Evolutionary conservation across 2,888 invertebrate genomes (phyloP).

Genomic region (Scaptomyza cyrtandrae): DNA sequence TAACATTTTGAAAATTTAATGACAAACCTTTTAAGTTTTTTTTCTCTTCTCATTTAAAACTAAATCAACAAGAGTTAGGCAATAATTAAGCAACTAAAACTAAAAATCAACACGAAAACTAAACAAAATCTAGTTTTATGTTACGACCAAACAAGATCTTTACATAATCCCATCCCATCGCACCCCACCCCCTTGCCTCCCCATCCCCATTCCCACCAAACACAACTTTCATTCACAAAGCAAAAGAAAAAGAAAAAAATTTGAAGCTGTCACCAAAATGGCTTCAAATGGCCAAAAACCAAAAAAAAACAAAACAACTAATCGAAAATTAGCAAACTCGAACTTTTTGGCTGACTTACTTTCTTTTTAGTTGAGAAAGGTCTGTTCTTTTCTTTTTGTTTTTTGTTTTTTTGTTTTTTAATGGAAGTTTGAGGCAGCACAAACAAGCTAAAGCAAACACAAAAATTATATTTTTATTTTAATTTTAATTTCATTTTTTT

Average conservation of each 20-base stretch:
- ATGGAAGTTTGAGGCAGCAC: no score
- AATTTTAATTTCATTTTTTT: slow-evolving; percentile 29
- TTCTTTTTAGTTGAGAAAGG: slow-evolving; percentile 74
- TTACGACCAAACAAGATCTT: slow-evolving; percentile 37
- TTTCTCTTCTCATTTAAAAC: background rate
- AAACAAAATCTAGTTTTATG: slow-evolving; percentile 45
- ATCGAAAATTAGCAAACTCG: slow-evolving; percentile 31
- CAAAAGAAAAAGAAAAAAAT: slow-evolving; percentile 14
- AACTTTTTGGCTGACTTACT: slow-evolving; percentile 52
- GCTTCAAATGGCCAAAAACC: no score
- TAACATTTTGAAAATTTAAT: background rate
- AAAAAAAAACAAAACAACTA: slow-evolving; percentile 2
- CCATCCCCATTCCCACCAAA: background rate
- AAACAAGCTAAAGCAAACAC: slow-evolving; percentile 19
- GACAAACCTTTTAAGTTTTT: background rate
- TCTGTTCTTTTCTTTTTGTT: slow-evolving; percentile 42
- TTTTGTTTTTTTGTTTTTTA: no score
- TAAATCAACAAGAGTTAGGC: slow-evolving; percentile 10
- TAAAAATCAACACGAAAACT: slow-evolving; percentile 2
- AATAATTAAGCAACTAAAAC: slow-evolving; percentile 1
- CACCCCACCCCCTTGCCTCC: no score
- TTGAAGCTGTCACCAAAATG: slow-evolving; percentile 24
- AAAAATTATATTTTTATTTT: slow-evolving; percentile 11
- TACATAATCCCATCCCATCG: slow-evolving; percentile 42
- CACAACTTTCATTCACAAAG: slow-evolving; percentile 45